Conservation (phyloP, 2,113 vertebrate species). For the Symphodus melops region DNA sequence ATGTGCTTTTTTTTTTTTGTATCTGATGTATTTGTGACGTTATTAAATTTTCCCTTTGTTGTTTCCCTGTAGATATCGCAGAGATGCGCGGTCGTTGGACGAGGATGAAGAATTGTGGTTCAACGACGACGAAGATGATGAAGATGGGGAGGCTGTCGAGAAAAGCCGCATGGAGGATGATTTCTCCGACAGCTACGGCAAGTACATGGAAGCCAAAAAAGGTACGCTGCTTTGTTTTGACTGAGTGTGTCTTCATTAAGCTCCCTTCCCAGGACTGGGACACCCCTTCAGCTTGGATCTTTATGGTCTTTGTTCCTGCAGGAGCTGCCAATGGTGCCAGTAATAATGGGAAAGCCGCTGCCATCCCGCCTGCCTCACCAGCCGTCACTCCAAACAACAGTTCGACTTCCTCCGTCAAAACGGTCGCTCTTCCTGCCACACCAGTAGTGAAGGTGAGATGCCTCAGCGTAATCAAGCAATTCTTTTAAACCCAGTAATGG, state of each 20-base stretch:
- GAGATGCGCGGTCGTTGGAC: slow-evolving; percentile 92
- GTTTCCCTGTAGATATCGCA: slow-evolving; percentile 87
- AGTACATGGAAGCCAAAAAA: slow-evolving; percentile 99
- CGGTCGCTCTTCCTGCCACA: slow-evolving; percentile 83
- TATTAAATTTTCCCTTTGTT: background rate
- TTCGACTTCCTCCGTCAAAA: slow-evolving; percentile 89
- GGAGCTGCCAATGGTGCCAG: slow-evolving; percentile 90
- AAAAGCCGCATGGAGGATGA: slow-evolving; percentile 94
- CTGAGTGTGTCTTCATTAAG: background rate
- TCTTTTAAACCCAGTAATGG: background rate
- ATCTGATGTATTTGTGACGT: background rate
- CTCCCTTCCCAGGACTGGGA: slow-evolving; percentile 83
- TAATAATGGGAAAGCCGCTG: slow-evolving; percentile 87
- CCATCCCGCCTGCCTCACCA: slow-evolving; percentile 87
- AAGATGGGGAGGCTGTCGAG: slow-evolving; percentile 91
- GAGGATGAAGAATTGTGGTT: slow-evolving; percentile 98
- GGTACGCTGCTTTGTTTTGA: slow-evolving; percentile 75
- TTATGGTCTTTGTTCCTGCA: slow-evolving; percentile 85
- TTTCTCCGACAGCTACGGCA: slow-evolving; percentile 95
- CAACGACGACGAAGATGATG: slow-evolving; percentile 96
- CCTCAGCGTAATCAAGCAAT: background rate
- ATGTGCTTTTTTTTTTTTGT: background rate
- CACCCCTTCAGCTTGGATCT: slow-evolving; percentile 82
- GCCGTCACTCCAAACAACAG: slow-evolving; percentile 86
- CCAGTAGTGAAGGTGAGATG: slow-evolving; percentile 84